A percentile compares a stretch with the other conserved stretches of the same genome.
These are phyloP conservation scores for Helicoverpa assulta DNA, from an alignment of 2,888 invertebrate genomes.

Conservation along the genomic window DNA sequence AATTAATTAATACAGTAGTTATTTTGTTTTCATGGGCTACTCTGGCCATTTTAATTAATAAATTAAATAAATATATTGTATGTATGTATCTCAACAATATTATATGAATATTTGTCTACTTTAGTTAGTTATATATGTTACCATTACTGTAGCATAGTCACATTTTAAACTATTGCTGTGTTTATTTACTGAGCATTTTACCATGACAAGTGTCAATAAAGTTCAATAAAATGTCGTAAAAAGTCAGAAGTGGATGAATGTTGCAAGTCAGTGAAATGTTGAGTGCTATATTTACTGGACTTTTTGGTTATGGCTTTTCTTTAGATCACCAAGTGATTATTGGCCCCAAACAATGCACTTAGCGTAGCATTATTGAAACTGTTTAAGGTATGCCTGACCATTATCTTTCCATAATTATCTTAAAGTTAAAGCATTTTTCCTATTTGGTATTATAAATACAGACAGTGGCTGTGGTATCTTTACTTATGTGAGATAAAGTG, in stretches of 20 bases:
- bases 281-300: conserved; percentile 12
- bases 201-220: conserved; percentile 57
- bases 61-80: conserved; percentile 26
- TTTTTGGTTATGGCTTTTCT: conserved; percentile 46
- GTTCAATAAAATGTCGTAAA: conserved; percentile 23
- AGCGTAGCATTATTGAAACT: conserved; percentile 80
- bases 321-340: conserved; percentile 48
- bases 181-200: conserved; percentile 49
- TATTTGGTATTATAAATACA: conserved; percentile 90
- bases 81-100: conserved; percentile 45
- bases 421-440: conserved; percentile 88
- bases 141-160: conserved; percentile 60
- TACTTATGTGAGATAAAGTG: conserved; percentile 87
- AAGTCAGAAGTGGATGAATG: conserved; percentile 38
- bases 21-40: conserved; percentile 53
- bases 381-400: conserved; percentile 83
- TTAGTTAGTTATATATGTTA: conserved; percentile 55
- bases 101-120: conserved; percentile 53
- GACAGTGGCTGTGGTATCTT: conserved; percentile 91
- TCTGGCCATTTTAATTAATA: conserved; percentile 46
- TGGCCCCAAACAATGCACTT: conserved; percentile 81
- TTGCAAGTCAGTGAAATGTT: conserved; percentile 33
- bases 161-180: conserved; percentile 50
- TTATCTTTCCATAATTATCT: conserved; percentile 86
- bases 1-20: conserved; percentile 48